phyloP scores from a whole-genome alignment of 2,888 invertebrate genomes.

The Agonopterix heracliana region DNA sequence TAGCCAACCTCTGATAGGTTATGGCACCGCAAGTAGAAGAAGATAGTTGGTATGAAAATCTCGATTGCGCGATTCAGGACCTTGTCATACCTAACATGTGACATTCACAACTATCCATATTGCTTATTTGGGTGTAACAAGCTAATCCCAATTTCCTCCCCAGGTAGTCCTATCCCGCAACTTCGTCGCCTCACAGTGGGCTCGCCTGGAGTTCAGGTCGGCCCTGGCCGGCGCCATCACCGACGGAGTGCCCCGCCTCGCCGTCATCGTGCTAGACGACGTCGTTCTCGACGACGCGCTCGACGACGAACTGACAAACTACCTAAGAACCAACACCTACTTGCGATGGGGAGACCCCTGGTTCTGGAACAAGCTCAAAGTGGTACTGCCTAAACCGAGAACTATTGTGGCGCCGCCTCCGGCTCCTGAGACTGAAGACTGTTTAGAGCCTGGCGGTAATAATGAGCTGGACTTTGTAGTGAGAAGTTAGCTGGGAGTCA shows the following conservation, averaged over 20 bases:
- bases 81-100: too few relatives aligned
- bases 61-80: too few relatives aligned
- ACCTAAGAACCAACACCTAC: slow-evolving; percentile 86
- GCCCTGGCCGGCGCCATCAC: slow-evolving; percentile 54
- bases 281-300: slow-evolving; percentile 66
- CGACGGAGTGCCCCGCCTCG: slow-evolving; percentile 79
- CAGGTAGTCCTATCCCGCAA: slow-evolving; percentile 22
- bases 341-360: slow-evolving; percentile 87
- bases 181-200: slow-evolving; percentile 69
- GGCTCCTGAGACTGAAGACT: not conserved
- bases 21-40: too few relatives aligned
- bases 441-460: too few relatives aligned
- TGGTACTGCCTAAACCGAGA: slow-evolving; percentile 74
- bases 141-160: too few relatives aligned
- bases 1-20: too few relatives aligned
- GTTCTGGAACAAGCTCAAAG: slow-evolving; percentile 86
- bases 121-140: too few relatives aligned
- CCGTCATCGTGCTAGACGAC: slow-evolving; percentile 81
- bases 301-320: slow-evolving; percentile 69
- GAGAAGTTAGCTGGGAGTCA: too few relatives aligned
- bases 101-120: too few relatives aligned
- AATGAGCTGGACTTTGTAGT: too few relatives aligned
- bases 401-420: not conserved
- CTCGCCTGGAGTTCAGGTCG: slow-evolving; percentile 78
- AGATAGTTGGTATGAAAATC: too few relatives aligned